Evolutionary conservation across 2,113 vertebrate genomes (phyloP).

Genomic region (Sceloporus undulatus): DNA sequence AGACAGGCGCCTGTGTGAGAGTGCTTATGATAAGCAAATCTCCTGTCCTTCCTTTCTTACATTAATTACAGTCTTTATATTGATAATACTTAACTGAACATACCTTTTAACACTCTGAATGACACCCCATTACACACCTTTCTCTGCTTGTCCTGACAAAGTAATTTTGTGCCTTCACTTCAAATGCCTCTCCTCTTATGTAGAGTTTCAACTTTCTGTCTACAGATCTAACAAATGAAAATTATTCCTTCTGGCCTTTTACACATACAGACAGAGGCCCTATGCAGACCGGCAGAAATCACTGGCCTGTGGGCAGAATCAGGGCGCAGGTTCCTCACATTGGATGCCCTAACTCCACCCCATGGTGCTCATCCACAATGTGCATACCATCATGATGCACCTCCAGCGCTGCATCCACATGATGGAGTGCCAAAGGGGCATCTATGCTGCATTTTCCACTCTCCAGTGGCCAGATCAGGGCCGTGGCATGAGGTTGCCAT

Average conservation of each 20-base stretch:
- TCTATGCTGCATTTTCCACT: too few species aligned
- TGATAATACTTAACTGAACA: constrained; percentile 15
- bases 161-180: constrained; percentile 18
- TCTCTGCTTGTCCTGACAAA: constrained; percentile 16
- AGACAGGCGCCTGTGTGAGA: not conserved
- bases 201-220: not conserved
- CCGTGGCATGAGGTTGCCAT: too few species aligned
- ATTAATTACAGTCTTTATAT: not conserved
- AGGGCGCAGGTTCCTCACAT: too few species aligned
- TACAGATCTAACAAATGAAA: constrained; percentile 14
- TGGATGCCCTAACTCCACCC: too few species aligned
- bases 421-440: too few species aligned
- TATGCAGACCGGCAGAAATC: too few species aligned
- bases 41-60: not conserved
- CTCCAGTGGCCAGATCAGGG: too few species aligned
- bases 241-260: not conserved
- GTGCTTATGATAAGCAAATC: constrained; percentile 20
- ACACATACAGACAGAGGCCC: not conserved
- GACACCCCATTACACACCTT: not conserved
- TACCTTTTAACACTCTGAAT: not conserved
- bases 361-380: too few species aligned
- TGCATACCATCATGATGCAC: too few species aligned
- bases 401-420: too few species aligned
- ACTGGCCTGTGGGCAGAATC: too few species aligned
- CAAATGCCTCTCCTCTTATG: not conserved